Evolutionary conservation across 2,113 vertebrate species (phyloP).

Genomic region (Corvus hawaiiensis): DNA sequence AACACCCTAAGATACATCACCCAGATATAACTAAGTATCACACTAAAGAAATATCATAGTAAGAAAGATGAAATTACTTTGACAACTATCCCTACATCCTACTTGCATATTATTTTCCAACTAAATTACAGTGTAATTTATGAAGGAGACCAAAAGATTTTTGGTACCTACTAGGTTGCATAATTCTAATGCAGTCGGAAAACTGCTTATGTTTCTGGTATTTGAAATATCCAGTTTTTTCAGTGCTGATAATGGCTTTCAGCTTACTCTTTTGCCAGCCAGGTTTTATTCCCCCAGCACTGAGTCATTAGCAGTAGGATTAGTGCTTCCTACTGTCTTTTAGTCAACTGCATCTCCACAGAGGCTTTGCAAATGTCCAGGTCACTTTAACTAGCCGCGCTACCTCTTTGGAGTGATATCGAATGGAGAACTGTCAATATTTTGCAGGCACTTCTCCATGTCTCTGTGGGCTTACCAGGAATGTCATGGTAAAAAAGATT

Average conservation of each 20-base stretch:
- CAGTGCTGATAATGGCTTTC: not conserved
- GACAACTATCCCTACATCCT: not conserved
- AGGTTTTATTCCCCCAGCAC: not conserved
- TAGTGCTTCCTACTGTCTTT: not conserved
- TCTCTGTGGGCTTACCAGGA: not conserved
- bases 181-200: not conserved
- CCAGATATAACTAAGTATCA: not conserved
- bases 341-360: not conserved
- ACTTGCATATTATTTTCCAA: not conserved
- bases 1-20: not conserved
- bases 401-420: not conserved
- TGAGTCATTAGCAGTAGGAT: not conserved
- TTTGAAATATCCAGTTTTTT: not conserved
- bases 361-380: not conserved
- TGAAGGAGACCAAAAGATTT: not conserved
- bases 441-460: not conserved
- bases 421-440: accelerated
- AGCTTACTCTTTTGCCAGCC: not conserved
- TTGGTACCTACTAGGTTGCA: not conserved
- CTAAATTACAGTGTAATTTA: not conserved
- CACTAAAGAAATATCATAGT: not conserved
- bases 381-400: not conserved
- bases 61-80: not conserved
- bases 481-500: not conserved
- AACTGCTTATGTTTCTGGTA: not conserved